phyloP scores from a whole-genome alignment of 2,888 invertebrate species.

The Lepidocyrtinus sp. region DNA sequence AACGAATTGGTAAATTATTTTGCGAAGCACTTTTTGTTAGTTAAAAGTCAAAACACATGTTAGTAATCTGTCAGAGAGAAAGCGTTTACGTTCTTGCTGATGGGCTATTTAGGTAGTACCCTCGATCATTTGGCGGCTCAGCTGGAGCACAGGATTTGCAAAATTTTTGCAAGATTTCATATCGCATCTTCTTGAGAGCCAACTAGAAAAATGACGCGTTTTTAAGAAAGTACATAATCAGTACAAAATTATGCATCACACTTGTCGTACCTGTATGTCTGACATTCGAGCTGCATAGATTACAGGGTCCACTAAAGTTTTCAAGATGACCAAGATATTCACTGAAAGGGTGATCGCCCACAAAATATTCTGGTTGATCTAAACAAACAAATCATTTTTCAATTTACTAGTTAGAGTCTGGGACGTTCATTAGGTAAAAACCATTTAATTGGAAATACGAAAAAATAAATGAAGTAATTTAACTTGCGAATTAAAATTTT shows the following conservation, averaged over 20 bases:
- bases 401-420: no score
- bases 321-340: slow-evolving; percentile 77
- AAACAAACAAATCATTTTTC: no score
- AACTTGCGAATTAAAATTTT: no score
- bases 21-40: background rate
- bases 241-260: background rate
- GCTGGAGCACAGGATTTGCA: slow-evolving; percentile 62
- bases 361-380: no score
- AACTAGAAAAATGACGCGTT: no score
- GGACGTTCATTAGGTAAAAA: no score
- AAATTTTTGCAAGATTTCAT: slow-evolving; percentile 57
- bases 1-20: background rate
- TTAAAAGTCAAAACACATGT: background rate
- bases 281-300: slow-evolving; percentile 80
- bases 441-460: no score
- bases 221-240: no score
- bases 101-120: slow-evolving; percentile 59
- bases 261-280: slow-evolving; percentile 76
- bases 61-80: slow-evolving; percentile 14
- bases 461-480: no score
- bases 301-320: slow-evolving; percentile 79
- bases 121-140: slow-evolving; percentile 58
- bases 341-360: slow-evolving; percentile 69
- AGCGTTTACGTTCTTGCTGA: slow-evolving; percentile 56
- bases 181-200: slow-evolving; percentile 68